Evolutionary conservation across 2,888 invertebrate genomes (phyloP).

Genomic region (Cheiracanthium punctorium): DNA sequence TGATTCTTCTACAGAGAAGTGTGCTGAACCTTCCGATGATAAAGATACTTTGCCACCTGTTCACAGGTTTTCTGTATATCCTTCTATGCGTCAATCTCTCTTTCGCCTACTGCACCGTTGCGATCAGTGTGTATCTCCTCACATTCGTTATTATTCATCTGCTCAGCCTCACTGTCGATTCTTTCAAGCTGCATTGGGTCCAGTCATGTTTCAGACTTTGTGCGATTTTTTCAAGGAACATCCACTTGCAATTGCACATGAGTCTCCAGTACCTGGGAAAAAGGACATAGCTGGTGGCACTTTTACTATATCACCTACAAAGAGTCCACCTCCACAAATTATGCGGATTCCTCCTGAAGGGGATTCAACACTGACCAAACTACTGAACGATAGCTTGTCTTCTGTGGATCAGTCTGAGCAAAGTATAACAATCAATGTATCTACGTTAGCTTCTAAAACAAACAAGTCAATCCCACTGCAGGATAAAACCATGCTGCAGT

Average conservation of each 20-base stretch:
- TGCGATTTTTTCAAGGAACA: constrained; percentile 63
- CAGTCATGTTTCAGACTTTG: constrained; percentile 50
- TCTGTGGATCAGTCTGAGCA: background rate
- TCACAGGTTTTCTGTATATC: constrained; percentile 23
- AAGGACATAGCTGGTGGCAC: background rate
- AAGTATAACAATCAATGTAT: constrained; percentile 27
- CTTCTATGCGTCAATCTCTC: constrained; percentile 47
- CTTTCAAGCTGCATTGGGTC: constrained; percentile 64
- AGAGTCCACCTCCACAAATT: constrained; percentile 59
- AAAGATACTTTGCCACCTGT: constrained; percentile 2
- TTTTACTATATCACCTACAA: constrained; percentile 35
- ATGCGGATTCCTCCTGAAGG: constrained; percentile 37
- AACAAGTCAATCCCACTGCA: background rate
- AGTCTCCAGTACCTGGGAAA: constrained; percentile 35
- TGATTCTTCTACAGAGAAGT: constrained; percentile 35
- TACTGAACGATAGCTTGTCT: constrained; percentile 16
- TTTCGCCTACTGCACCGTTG: constrained; percentile 60
- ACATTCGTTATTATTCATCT: constrained; percentile 49
- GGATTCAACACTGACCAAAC: constrained; percentile 23
- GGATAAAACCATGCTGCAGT: constrained; percentile 17
- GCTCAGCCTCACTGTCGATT: constrained; percentile 67
- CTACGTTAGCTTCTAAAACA: background rate
- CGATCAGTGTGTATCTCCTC: constrained; percentile 50
- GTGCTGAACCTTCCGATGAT: constrained; percentile 18
- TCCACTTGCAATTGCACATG: constrained; percentile 52